Evolutionary conservation across 2,888 invertebrate genomes (phyloP), one percentile per base, ranked within the genome.

Genomic region (Orchesella flavescens): DNA sequence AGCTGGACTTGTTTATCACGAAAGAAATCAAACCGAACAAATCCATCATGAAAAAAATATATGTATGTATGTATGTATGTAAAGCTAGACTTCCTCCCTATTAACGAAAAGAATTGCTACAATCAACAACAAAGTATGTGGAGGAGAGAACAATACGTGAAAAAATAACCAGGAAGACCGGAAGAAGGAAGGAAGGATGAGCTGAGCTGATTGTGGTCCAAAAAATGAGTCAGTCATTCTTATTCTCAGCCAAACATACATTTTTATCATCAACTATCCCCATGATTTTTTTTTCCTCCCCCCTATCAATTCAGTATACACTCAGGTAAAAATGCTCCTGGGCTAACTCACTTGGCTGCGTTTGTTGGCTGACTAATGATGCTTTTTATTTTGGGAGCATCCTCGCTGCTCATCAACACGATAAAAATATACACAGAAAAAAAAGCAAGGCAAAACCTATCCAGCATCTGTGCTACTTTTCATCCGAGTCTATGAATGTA

Each of bases 181-280:
- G 73, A 80, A 73, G 80, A 80, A 80, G 80, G 80, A 80, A 80
- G 79, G 55, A 72, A 80, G 55, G 73, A 80, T 80, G 80, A 80
- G 80, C 80, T 80, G 80, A 80, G 80, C 80, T 80, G 80, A 80
- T 80, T 80, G 80, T 73, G 80, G 73, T 78, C 21, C 53, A 57
- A 80, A 78, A 79, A 80, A 80, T 73, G 73, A 80, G 80, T 73
- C 66, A 80, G 80, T 73, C 73, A 80, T 80, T 73, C 49, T 19
- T 49, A 15, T n/a, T 49, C 49, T 49, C 49, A 49, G 13, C 68
- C 43, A 73, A n/a, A 57, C 57, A 57, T 21, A 19, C 57, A 71
- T 46, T 49, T 23, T 69, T 71, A 71, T 57, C 46, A 21, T 65
- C 9, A 24, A 34, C 19, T 61, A 63, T 17, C 49, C 49, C 43